A percentile compares a stretch with the other conserved stretches of the same genome.
Conservation (phyloP, 2,113 vertebrate species). For the Gadus chalcogrammus region DNA sequence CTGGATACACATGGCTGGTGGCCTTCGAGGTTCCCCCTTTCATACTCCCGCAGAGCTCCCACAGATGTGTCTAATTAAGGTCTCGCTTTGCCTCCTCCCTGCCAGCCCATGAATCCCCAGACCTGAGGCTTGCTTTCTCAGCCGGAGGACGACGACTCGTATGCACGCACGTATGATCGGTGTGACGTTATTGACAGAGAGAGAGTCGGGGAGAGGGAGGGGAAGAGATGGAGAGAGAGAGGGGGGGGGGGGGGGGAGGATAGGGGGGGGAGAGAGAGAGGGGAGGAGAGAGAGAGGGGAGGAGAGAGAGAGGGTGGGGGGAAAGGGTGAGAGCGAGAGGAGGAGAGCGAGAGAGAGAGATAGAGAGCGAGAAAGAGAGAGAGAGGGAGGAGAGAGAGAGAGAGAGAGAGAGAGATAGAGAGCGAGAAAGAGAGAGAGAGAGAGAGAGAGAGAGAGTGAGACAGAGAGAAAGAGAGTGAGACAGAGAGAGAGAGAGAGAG, state of each 20-base stretch:
- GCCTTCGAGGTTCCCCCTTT: conserved; percentile 3
- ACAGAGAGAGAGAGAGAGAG: too few relatives aligned
- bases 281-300: neutral
- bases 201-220: neutral
- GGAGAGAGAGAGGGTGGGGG: neutral
- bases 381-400: neutral
- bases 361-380: neutral
- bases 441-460: too few relatives aligned
- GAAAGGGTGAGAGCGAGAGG: too few relatives aligned
- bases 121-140: neutral
- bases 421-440: too few relatives aligned
- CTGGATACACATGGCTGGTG: conserved; percentile 2
- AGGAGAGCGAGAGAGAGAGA: too few relatives aligned
- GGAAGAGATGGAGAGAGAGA: conserved; percentile 14
- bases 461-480: neutral
- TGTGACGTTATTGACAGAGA: conserved; percentile 24
- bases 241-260: neutral
- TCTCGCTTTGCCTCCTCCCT: neutral
- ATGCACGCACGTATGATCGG: conserved; percentile 48
- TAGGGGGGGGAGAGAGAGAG: neutral
- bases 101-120: neutral
- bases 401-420: too few relatives aligned
- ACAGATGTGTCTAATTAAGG: conserved; percentile 43
- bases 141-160: conserved; percentile 27
- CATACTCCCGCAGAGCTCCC: conserved; percentile 7